Evolutionary conservation across 2,797 vertebrate genomes (phyloP), one percentile per base, ranked within the genome.

Genomic region (Cynodonichthys magdalenae): DNA sequence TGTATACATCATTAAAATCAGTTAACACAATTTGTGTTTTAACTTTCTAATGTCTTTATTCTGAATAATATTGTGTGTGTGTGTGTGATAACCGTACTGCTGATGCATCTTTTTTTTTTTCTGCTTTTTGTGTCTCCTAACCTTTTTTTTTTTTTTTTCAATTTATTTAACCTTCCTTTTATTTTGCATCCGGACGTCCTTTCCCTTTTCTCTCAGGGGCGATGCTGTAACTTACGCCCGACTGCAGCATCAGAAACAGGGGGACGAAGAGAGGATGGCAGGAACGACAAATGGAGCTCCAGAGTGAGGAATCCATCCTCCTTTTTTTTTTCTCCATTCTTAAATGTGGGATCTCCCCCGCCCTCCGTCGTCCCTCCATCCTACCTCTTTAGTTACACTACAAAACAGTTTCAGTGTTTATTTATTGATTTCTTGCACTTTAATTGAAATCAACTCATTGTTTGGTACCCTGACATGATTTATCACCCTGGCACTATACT

Each of bases 171-270:
- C 24, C 19, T 27, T 50, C 9, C 15, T 14, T 24, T 15, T 14
- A 59, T 49, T 49, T 63, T 0, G 59, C 63, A 12, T 47, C 45
- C 53, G 11, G 15, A 36, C 44, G 42, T 59, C 53, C 15, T 46
- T 27, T 20, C 28, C 11, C 18, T 53, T 11, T 6, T 65, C 18
- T 66, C 66, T 46, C 87, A 98, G 98, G 93, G 98, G 97, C 0
- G 96, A 96, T 0, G 96, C 94, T 0, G 94, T 99, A 70, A 92
- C 94, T 46, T 99, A 99, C 0, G 97, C 97, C 53, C 88, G 95
- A 48, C 94, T 98, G 83, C 95, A 98, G 78, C 96, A 98, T 84
- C 90, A 92, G 83, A 97, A 95, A 87, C 94, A 93, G 77, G 91
- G 87, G 0, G 95, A 96, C 0, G 95, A 97, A 45, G 96, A 97